Conservation (phyloP, 2,888 invertebrate genomes). For the Lasius platythorax region DNA sequence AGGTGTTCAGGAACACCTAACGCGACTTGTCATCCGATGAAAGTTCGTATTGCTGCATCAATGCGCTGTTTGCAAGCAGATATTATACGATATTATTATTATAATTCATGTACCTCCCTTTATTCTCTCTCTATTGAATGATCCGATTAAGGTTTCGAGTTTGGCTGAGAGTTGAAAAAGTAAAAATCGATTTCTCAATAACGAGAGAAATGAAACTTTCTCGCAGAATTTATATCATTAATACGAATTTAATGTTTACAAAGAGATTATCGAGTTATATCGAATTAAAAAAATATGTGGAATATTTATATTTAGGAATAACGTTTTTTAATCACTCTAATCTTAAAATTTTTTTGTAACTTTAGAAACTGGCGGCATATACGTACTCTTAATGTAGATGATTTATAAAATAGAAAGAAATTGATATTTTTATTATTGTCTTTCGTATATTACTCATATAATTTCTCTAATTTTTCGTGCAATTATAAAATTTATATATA, state of each 20-base stretch:
- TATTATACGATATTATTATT: not conserved
- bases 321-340: not conserved
- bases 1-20: constrained; percentile 72
- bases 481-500: not conserved
- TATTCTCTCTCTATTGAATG: not conserved
- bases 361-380: not conserved
- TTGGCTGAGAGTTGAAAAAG: not conserved
- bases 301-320: not conserved
- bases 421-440: not conserved
- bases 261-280: not conserved
- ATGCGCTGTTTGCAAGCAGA: not conserved
- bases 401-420: not conserved
- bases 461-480: not conserved
- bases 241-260: not conserved
- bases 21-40: constrained; percentile 28
- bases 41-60: not conserved
- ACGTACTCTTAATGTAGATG: not conserved
- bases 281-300: not conserved
- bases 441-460: not conserved
- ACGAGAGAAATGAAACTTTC: not conserved
- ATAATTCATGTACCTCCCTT: not conserved
- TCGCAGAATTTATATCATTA: not conserved
- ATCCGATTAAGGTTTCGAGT: not conserved
- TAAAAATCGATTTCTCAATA: not conserved
- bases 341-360: not conserved